Base-by-base conservation (phyloP, 2,888 invertebrate genomes). In the Macroteleia sp. region DNA sequence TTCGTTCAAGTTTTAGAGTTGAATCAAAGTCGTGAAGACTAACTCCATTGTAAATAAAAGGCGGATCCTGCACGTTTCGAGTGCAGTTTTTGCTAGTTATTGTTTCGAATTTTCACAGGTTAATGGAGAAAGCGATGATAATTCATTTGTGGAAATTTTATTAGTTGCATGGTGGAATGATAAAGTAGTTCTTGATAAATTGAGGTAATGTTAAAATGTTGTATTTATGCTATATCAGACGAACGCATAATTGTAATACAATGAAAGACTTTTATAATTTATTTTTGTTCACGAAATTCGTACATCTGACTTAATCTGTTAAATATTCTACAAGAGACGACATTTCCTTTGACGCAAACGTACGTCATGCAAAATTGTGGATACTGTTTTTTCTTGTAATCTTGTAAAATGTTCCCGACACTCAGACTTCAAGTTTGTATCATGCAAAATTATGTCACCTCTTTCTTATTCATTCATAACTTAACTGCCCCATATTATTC, bases 401-500 rank as follows among this genome's bases (percentile, higher is more conserved):
- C 59, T 62, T 36, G 50, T 66, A 69, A 69, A 62, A 56, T n/a
- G 46, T 62, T 42, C 42, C 62, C 57, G 36, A 69, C 56, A 54
- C 39, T 12, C 30, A 57, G 56, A 57, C 36, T 52, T 56, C 61
- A 22, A 56, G 66, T 57, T 56, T 66, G 64, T 79, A 59, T 64
- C 34, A 79, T 79, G 75, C 77, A 79, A 75, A 79, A 80, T 50
- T 50, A 10, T 12, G 8, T 20, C 46, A 12, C 54, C 64, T 52
- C 46, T 73, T 57, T 52, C 42, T 19, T 17, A 41, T 39, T 64
- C 56, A 52, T 70, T 50, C 34, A 56, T 61, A 62, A 71, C 52
- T 67, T 57, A 34, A 32, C 48, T 41, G 66, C 67, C 3, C 34
- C 79, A 76, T 79, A 83, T 86, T 88, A 88, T 87, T 88, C 89